Evolutionary conservation across 2,888 invertebrate species (phyloP), one percentile per base, ranked within the genome.

Genomic region (Amphipoea oculea): DNA sequence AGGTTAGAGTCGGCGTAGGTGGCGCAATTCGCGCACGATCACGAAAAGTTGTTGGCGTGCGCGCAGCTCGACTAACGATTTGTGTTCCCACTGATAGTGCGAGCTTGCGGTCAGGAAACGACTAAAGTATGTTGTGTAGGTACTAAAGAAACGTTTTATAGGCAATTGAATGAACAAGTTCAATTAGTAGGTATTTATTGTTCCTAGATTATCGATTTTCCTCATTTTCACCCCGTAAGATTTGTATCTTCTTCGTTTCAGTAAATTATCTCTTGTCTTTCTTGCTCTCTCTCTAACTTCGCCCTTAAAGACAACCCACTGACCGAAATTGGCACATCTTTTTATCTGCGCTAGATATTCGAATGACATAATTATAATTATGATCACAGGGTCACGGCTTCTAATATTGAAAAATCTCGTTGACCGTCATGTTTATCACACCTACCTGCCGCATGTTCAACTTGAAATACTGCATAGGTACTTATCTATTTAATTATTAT

Each of bases 1-100:
- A 89, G 89, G 89, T 79, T 73, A 69, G n/a, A 40, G 60, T 62
- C 54, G 62, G 51, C 78, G 51, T 69, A 74, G 76, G 79, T 88
- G 88, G 81, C 85, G 85, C 79, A 89, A 86, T 78, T 84, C 68
- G 74, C 79, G 79, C 76, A 73, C 78, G 71, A 73, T 75, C 51
- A 66, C 66, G 81, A 81, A 73, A 76, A 72, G 62, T 70, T 69
- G 83, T 66, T 77, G 60, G 70, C 78, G 86, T 57, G 40, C 72
- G 73, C 78, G 76, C 76, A 84, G 71, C 20, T 45, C 69, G 17
- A 51, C 62, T 67, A 83, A 78, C 60, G 60, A 83, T 73, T 83
- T 81, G 62, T 71, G 54, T 84, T 81, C 67, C 23, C 20, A 71
- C 51, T 70, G 45, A 60, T 65, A 67, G n/a, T 45, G 45, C 51